phyloP scores from a whole-genome alignment of 2,888 invertebrate genomes.

The Seladonia tumulorum region DNA sequence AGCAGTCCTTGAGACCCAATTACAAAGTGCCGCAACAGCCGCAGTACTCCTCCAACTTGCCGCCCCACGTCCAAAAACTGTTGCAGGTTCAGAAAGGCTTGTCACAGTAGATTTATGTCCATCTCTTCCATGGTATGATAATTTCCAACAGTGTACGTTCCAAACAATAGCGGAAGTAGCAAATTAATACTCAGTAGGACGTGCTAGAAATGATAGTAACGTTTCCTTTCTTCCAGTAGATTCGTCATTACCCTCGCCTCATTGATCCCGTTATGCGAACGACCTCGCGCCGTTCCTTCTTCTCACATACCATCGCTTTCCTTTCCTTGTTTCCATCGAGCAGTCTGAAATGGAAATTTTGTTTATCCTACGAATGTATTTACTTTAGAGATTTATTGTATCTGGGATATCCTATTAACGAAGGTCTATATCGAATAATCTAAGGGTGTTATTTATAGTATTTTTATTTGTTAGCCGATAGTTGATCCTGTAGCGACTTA shows the following conservation, averaged over 20 bases:
- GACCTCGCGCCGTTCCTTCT: neutral
- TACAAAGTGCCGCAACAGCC: constrained; percentile 40
- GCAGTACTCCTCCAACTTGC: constrained; percentile 70
- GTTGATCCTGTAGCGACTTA: neutral
- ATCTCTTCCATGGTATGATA: neutral
- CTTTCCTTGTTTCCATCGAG: neutral
- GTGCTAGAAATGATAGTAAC: too few species aligned
- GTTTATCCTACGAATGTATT: neutral
- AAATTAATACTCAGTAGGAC: too few species aligned
- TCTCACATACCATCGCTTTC: neutral
- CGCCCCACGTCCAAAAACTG: constrained; percentile 71
- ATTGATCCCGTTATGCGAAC: neutral
- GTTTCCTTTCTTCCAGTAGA: too few species aligned
- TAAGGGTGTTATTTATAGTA: neutral
- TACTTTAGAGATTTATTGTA: neutral
- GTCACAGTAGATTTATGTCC: neutral
- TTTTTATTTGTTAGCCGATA: neutral
- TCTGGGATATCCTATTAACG: neutral
- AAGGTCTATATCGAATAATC: neutral
- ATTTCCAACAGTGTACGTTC: neutral
- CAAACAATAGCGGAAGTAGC: neutral
- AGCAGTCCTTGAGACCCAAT: constrained; percentile 33
- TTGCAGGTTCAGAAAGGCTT: constrained; percentile 63
- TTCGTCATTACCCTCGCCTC: too few species aligned
- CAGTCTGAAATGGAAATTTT: too few species aligned